Evolutionary conservation across 1,140 invertebrate genomes (phyloP), one percentile per base, ranked within the genome.

Genomic region (Neomicropteryx cornuta): DNA sequence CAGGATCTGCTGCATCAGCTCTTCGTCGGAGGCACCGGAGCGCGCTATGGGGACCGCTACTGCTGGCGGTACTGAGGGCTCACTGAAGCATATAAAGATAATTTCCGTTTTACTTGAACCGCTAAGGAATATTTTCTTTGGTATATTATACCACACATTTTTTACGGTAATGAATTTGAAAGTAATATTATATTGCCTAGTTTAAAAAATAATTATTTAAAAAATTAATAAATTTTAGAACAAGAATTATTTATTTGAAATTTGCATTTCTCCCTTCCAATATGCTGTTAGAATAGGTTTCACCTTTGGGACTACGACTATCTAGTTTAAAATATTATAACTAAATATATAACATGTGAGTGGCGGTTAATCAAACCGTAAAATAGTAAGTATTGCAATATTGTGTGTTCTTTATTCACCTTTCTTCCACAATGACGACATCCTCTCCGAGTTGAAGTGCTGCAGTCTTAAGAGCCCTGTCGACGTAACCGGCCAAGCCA

Each of bases 401-500:
- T 8, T 8, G 30, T 32, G 14, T 32, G 17, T 32, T 5, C 28
- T 10, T 45, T n/a, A n/a, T n/a, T n/a, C n/a, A 74, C 72, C 75
- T 75, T n/a, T 79, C 81, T 55, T 85, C 79, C 5, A 78, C 76
- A 32, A 88, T 81, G 55, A 84, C 78, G 29, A 87, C 65, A 44
- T 81, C 80, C 18, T 85, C 82, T 18, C 76, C 75, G 3, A 83
- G 52, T 49, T 83, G 79, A 45, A 87, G 72, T 31, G 77, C 75
- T 0, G 81, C 77, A 40, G 85, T 88, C 54, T 85, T 82, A 52
- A 87, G 61, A 48, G 87, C 70, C 33, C 77, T 70, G 58, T 88
- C 85, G 65, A 86, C 83, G 50, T 87, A 86, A 1, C 78, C 79
- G 3, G 86, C 77, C 39, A 85, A 54, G 58, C 87, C 86, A 3